Evolutionary conservation across 2,113 vertebrate species (phyloP).

Genomic region (Forbesichthys papilliferus): DNA sequence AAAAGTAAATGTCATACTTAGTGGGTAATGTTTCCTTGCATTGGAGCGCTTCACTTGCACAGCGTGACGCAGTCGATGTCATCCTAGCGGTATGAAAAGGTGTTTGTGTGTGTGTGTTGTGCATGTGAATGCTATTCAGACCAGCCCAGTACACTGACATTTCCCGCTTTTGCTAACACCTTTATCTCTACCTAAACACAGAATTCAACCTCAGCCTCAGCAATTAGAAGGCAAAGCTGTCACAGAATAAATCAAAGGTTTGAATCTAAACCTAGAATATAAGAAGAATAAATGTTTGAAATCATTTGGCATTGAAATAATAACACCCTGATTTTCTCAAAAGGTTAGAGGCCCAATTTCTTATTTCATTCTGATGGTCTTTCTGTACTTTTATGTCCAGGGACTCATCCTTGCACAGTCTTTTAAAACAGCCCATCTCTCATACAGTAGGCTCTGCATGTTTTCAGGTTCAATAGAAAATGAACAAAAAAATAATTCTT

Average conservation of each 20-base stretch:
- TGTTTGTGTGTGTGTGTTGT: background rate
- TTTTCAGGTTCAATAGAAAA: constrained; percentile 36
- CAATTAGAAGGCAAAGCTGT: constrained; percentile 47
- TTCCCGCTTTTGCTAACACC: constrained; percentile 52
- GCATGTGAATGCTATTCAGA: constrained; percentile 60
- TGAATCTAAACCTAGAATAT: constrained; percentile 42
- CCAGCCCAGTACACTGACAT: constrained; percentile 64
- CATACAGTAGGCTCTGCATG: constrained; percentile 10
- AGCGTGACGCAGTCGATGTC: constrained; percentile 73
- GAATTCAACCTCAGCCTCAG: constrained; percentile 46
- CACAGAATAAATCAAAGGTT: constrained; percentile 54
- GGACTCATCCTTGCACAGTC: constrained; percentile 51
- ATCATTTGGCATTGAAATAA: constrained; percentile 64
- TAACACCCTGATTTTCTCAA: constrained; percentile 45
- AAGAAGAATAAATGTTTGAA: constrained; percentile 48
- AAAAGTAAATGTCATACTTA: constrained; percentile 64
- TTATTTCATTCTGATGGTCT: constrained; percentile 23
- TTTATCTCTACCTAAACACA: constrained; percentile 59
- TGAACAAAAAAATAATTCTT: constrained; percentile 22
- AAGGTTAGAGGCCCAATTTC: constrained; percentile 42
- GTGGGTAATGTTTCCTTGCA: constrained; percentile 62
- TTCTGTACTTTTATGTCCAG: constrained; percentile 45
- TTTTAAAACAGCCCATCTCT: constrained; percentile 47
- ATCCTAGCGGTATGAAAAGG: constrained; percentile 57
- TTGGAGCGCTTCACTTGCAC: constrained; percentile 66